A percentile compares a stretch with the other conserved stretches of the same genome.
phyloP scores from a whole-genome alignment of 2,888 invertebrate species.

The Spilarctia lutea region DNA sequence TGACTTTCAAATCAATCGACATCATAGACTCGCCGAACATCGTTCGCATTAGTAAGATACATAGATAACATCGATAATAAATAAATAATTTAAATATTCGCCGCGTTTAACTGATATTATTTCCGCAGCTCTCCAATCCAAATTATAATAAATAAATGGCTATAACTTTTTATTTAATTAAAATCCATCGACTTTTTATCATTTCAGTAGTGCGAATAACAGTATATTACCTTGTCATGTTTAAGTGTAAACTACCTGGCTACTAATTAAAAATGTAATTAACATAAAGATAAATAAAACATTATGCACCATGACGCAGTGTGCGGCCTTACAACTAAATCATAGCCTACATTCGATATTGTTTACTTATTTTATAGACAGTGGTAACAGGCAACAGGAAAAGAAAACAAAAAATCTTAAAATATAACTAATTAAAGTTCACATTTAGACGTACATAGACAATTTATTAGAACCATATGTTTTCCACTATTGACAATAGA shows the following conservation, averaged over 20 bases:
- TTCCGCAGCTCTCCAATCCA: background rate
- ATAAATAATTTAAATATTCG: background rate
- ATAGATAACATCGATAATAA: background rate
- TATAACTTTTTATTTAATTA: background rate
- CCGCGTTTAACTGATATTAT: background rate
- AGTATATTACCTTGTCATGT: background rate
- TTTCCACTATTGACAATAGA: background rate
- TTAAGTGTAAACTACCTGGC: constrained; percentile 1
- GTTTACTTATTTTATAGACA: constrained; percentile 37
- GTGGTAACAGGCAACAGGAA: constrained; percentile 48
- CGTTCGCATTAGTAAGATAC: background rate
- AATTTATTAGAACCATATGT: constrained; percentile 13
- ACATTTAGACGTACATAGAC: constrained; percentile 10
- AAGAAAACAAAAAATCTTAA: constrained; percentile 24
- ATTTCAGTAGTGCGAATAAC: background rate
- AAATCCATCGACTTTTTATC: background rate
- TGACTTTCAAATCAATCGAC: background rate
- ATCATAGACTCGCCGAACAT: background rate
- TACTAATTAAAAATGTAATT: constrained; percentile 32
- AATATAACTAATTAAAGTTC: constrained; percentile 5
- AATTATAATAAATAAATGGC: background rate
- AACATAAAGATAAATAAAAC: constrained; percentile 53
- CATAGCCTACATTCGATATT: constrained; percentile 76
- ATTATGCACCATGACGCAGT: constrained; percentile 74
- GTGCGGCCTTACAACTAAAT: constrained; percentile 60